Conservation (phyloP, 2,113 vertebrate species). For the Phrynocephalus versicolor region DNA sequence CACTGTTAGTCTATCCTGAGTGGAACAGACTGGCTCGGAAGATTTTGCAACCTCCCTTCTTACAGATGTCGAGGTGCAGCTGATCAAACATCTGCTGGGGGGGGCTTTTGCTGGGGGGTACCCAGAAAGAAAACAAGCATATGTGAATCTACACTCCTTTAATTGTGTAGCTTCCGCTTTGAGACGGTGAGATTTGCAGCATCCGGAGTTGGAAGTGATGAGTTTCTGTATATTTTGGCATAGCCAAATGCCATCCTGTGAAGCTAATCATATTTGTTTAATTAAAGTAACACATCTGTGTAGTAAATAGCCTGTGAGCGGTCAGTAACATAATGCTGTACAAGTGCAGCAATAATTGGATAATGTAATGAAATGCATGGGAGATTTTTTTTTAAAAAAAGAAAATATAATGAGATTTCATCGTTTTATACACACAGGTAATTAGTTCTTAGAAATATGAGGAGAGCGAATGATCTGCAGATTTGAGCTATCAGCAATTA, state of each 20-base stretch:
- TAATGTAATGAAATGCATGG: conserved; percentile 79
- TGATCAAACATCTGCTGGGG: neutral
- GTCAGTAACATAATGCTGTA: conserved; percentile 75
- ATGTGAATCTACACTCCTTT: neutral
- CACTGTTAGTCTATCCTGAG: neutral
- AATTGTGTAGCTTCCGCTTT: neutral
- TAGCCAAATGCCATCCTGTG: conserved; percentile 67
- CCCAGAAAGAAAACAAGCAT: neutral
- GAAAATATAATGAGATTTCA: conserved; percentile 81
- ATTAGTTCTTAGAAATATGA: conserved; percentile 78
- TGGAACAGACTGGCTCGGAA: neutral
- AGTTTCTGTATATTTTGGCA: conserved; percentile 39
- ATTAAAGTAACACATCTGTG: conserved; percentile 79
- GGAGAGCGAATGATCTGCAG: conserved; percentile 76
- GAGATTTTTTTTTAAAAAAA: conserved; percentile 63
- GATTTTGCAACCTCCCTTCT: neutral
- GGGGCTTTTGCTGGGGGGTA: no score
- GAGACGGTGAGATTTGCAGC: neutral
- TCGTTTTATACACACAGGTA: conserved; percentile 78
- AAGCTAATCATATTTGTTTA: conserved; percentile 77
- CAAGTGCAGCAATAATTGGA: conserved; percentile 76
- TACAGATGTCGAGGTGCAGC: neutral
- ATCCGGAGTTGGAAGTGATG: neutral
- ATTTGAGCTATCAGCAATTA: conserved; percentile 77
- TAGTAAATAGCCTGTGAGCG: conserved; percentile 71